Evolutionary conservation across 2,113 vertebrate species (phyloP).

Genomic region (Myodes glareolus): DNA sequence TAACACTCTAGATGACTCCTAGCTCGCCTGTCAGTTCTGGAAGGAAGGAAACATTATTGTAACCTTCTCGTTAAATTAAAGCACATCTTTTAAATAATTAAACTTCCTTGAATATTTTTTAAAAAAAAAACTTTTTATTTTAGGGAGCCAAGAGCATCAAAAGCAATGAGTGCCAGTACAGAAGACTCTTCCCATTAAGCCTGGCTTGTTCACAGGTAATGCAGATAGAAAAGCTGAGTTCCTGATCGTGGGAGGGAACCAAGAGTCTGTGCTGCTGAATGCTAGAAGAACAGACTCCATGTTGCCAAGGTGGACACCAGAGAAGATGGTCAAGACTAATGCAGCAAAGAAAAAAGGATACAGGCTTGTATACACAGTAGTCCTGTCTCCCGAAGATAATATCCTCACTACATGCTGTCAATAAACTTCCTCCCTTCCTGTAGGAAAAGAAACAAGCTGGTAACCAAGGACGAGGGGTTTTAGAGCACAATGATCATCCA

Average conservation of each 20-base stretch:
- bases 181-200: not conserved
- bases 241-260: not conserved
- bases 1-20: constrained; percentile 50
- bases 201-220: not conserved
- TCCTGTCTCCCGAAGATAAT: not conserved
- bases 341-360: not conserved
- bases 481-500: not conserved
- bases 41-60: constrained; percentile 65
- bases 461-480: not conserved
- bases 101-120: constrained; percentile 46
- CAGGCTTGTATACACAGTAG: not conserved
- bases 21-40: constrained; percentile 65
- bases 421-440: no score
- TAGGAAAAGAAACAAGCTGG: not conserved
- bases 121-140: constrained; percentile 21
- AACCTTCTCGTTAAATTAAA: constrained; percentile 67
- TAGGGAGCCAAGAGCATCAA: constrained; percentile 27
- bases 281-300: rapidly evolving
- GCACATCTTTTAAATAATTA: constrained; percentile 66
- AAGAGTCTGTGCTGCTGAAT: rapidly evolving
- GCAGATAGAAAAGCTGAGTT: not conserved
- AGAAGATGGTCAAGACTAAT: no score
- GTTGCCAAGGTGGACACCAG: not conserved
- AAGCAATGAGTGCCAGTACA: not conserved
- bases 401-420: rapidly evolving